A percentile compares a stretch with the other conserved stretches of the same genome.
These are phyloP conservation scores for Alectura lathami DNA, from an alignment of 2,113 vertebrate genomes.

Conservation along the genomic window DNA sequence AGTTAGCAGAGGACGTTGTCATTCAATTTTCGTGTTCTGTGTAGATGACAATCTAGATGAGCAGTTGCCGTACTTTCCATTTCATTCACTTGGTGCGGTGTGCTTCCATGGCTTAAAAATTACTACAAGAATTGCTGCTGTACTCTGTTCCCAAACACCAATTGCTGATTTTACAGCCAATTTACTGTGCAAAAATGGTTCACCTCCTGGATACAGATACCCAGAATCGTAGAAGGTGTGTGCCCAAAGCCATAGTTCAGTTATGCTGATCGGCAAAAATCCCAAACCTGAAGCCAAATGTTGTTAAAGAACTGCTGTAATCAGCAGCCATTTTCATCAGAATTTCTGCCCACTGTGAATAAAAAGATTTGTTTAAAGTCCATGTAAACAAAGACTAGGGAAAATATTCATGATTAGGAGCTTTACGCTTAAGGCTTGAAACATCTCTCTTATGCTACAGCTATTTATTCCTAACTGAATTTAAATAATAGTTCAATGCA, in stretches of 20 bases:
- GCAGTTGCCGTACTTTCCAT: background rate
- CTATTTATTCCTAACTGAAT: background rate
- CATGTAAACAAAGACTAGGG: background rate
- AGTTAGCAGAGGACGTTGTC: background rate
- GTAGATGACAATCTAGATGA: background rate
- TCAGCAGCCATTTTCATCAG: background rate
- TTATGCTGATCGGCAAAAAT: background rate
- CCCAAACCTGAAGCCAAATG: background rate
- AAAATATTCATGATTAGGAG: background rate
- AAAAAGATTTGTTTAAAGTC: background rate
- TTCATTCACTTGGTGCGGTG: background rate
- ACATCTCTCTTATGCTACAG: background rate
- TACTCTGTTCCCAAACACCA: background rate
- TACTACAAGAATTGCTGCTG: background rate
- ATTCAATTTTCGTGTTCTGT: background rate
- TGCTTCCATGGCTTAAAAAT: background rate
- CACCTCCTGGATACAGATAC: background rate
- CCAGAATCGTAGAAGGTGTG: background rate
- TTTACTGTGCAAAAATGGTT: conserved; percentile 20
- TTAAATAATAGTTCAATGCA: background rate
- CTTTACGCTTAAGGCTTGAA: background rate
- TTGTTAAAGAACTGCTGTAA: background rate
- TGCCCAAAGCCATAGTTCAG: background rate
- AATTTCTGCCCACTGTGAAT: background rate
- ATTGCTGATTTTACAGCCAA: conserved; percentile 1